Conservation (phyloP, 2,113 vertebrate genomes). For the Apus apus region DNA sequence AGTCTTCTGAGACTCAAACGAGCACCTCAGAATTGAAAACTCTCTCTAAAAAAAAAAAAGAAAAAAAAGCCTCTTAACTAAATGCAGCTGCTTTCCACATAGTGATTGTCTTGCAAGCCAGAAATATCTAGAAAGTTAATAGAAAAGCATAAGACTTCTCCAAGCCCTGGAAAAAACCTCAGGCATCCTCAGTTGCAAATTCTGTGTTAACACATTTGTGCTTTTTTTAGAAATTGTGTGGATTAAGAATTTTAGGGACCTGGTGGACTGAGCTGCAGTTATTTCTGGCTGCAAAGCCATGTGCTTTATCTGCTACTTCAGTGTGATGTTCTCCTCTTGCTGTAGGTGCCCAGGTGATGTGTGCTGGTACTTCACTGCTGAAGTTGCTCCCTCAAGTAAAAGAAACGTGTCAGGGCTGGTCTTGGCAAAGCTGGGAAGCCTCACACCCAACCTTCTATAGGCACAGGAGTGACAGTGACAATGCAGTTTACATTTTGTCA, state of each 20-base stretch:
- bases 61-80: conserved; percentile 66
- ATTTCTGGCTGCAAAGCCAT: conserved; percentile 1
- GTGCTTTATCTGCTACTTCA: not conserved
- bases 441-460: conserved; percentile 36
- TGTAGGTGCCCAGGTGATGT: not conserved
- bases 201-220: not conserved
- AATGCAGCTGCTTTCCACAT: conserved; percentile 76
- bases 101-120: conserved; percentile 66
- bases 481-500: not conserved
- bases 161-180: not conserved
- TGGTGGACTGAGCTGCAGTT: not conserved
- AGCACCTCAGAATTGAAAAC: conserved; percentile 60
- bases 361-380: not conserved
- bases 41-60: conserved; percentile 27
- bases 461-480: not conserved
- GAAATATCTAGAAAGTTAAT: conserved; percentile 71
- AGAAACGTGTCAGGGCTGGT: conserved; percentile 7
- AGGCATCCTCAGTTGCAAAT: not conserved
- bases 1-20: conserved; percentile 50
- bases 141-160: conserved; percentile 61
- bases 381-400: not conserved
- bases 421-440: conserved; percentile 42
- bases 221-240: not conserved
- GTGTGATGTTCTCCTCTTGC: not conserved
- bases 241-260: not conserved